These are phyloP conservation scores for Clarias platycephalus DNA, from an alignment of 2,797 vertebrate species.

Conservation along the genomic window DNA sequence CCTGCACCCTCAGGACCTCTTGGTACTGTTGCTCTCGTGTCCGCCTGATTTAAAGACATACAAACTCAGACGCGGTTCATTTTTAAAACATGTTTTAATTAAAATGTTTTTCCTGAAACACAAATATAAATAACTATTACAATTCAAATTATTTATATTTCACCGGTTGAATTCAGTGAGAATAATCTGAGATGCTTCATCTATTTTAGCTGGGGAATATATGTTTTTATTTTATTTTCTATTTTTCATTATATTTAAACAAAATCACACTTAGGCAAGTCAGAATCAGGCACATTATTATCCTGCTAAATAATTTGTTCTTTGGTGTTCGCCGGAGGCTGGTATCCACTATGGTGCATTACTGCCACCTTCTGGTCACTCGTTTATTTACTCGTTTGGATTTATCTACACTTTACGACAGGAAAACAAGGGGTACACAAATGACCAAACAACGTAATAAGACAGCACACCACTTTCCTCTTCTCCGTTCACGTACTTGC, in stretches of 20 bases:
- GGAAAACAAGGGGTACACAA: background rate
- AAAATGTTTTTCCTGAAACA: background rate
- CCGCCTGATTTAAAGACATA: background rate
- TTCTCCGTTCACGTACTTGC: background rate
- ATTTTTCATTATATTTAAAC: background rate
- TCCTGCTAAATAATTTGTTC: too few species aligned
- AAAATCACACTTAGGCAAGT: background rate
- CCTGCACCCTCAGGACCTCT: conserved; percentile 4
- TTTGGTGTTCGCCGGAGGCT: too few species aligned
- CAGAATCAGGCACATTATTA: background rate
- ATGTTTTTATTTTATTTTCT: too few species aligned
- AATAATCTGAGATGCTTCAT: background rate
- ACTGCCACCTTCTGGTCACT: too few species aligned
- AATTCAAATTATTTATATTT: background rate
- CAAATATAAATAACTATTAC: background rate
- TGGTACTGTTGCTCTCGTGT: background rate
- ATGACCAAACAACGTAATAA: background rate
- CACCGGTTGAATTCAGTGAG: background rate
- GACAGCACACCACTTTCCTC: background rate
- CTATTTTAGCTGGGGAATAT: background rate
- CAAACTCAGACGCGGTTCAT: too few species aligned
- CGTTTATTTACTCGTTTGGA: background rate
- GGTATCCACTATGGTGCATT: too few species aligned
- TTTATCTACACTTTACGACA: background rate
- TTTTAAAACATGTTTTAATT: background rate